These are phyloP conservation scores for Smittia aterrima DNA, from an alignment of 2,888 invertebrate genomes.

Conservation along the genomic window DNA sequence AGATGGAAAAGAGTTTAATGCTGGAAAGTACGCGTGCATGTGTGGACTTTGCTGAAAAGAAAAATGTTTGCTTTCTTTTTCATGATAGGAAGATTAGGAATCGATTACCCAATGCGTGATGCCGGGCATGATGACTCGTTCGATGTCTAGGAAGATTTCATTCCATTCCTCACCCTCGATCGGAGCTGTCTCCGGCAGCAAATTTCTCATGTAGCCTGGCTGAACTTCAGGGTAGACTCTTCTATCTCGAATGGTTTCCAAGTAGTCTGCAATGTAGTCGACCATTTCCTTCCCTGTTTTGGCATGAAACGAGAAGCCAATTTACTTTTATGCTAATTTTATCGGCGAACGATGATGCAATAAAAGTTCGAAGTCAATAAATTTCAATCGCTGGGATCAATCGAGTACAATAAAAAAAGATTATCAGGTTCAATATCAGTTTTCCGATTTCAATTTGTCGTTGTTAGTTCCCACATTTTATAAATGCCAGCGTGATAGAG, in stretches of 20 bases:
- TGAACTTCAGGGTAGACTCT: slow-evolving; percentile 91
- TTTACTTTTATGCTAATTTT: neutral
- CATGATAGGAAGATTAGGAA: neutral
- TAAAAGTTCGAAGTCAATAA: neutral
- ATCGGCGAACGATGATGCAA: neutral
- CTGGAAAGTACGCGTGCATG: slow-evolving; percentile 98
- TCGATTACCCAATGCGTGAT: slow-evolving; percentile 59
- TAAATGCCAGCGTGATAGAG: neutral
- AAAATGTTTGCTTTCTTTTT: slow-evolving; percentile 48
- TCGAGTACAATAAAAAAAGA: neutral
- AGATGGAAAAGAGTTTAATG: slow-evolving; percentile 89
- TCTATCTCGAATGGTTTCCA: slow-evolving; percentile 83
- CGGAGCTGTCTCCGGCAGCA: slow-evolving; percentile 86
- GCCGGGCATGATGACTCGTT: slow-evolving; percentile 94
- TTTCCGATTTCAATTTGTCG: slow-evolving; percentile 9
- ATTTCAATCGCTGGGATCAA: slow-evolving; percentile 38
- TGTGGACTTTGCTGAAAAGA: slow-evolving; percentile 74
- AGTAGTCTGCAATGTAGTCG: slow-evolving; percentile 96
- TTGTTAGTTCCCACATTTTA: neutral
- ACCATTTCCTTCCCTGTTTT: slow-evolving; percentile 91
- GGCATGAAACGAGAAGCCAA: neutral
- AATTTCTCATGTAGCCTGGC: slow-evolving; percentile 87
- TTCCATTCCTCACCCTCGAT: slow-evolving; percentile 82
- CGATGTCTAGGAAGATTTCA: slow-evolving; percentile 88
- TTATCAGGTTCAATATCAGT: slow-evolving; percentile 12